A percentile compares a stretch with the other conserved stretches of the same genome.
These are phyloP conservation scores for Candidula unifasciata DNA, from an alignment of 2,888 invertebrate species.

Conservation along the genomic window DNA sequence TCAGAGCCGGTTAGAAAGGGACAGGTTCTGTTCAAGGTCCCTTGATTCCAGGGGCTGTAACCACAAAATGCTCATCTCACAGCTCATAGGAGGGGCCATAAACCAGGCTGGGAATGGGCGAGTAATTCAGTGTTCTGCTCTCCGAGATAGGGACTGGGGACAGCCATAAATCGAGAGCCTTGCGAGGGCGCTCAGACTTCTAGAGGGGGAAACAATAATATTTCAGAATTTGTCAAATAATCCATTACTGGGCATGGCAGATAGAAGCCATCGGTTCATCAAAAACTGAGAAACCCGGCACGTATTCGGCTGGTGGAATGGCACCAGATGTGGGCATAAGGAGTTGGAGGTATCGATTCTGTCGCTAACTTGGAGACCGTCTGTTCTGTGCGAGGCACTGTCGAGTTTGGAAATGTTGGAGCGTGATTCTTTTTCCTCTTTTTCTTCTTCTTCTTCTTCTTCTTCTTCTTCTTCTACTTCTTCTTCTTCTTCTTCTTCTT, in stretches of 20 bases:
- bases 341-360: slow-evolving; percentile 24
- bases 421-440: too few relatives aligned
- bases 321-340: slow-evolving; percentile 13
- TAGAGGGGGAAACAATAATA: slow-evolving; percentile 54
- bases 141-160: slow-evolving; percentile 51
- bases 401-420: too few relatives aligned
- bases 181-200: slow-evolving; percentile 42
- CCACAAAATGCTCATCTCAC: slow-evolving; percentile 51
- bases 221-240: slow-evolving; percentile 57
- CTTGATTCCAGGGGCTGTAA: slow-evolving; percentile 14
- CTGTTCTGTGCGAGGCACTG: too few relatives aligned
- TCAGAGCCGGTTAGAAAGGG: slow-evolving; percentile 1
- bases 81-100: slow-evolving; percentile 56
- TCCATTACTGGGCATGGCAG: slow-evolving; percentile 52
- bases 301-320: slow-evolving; percentile 11
- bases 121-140: slow-evolving; percentile 58
- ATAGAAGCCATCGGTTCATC: slow-evolving; percentile 41
- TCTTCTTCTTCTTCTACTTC: slow-evolving; percentile 12
- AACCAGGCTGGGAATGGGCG: slow-evolving; percentile 56
- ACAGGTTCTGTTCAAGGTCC: not conserved
- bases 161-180: slow-evolving; percentile 52
- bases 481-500: slow-evolving; percentile 9
- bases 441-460: not conserved
- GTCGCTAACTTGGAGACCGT: too few relatives aligned
- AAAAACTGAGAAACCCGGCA: slow-evolving; percentile 48